These are phyloP conservation scores for Carcinoscorpius rotundicauda DNA, from an alignment of 1,140 invertebrate species.

Conservation along the genomic window DNA sequence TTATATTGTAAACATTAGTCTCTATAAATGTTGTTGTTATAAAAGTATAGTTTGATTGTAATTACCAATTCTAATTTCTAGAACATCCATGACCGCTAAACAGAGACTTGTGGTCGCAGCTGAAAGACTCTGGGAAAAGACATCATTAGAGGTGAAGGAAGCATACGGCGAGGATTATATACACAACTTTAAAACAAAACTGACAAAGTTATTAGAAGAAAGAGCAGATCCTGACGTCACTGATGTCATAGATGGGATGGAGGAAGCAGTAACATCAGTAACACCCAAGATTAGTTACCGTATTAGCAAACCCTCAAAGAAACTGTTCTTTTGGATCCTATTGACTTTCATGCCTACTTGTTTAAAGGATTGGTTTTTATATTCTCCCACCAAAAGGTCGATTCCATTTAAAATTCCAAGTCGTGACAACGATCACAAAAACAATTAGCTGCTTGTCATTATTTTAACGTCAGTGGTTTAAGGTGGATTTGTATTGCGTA, in stretches of 20 bases:
- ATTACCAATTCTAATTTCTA: constrained; percentile 10
- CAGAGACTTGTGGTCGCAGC: constrained; percentile 25
- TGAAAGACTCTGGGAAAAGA: constrained; percentile 29
- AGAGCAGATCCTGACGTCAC: constrained; percentile 25
- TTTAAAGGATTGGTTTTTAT: too few relatives aligned
- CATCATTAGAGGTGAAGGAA: constrained; percentile 27
- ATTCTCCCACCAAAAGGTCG: too few relatives aligned
- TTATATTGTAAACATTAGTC: too few relatives aligned
- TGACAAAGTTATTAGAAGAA: constrained; percentile 13
- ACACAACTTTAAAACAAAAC: constrained; percentile 28
- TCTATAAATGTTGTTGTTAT: too few relatives aligned
- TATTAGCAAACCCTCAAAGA: constrained; percentile 11
- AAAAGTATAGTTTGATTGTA: too few relatives aligned
- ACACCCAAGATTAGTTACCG: constrained; percentile 23
- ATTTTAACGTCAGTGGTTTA: too few relatives aligned
- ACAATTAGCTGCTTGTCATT: too few relatives aligned
- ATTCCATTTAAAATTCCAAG: too few relatives aligned
- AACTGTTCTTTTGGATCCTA: constrained; percentile 17
- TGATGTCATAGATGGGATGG: constrained; percentile 32
- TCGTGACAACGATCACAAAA: too few relatives aligned
- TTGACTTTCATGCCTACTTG: too few relatives aligned
- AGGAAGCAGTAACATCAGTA: constrained; percentile 29
- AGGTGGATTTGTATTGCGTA: too few relatives aligned
- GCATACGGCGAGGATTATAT: constrained; percentile 34
- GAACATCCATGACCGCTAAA: constrained; percentile 29